Evolutionary conservation across 35 echinoderm and acorn worm genomes (phyloP).

Genomic region (Patiria miniata): DNA sequence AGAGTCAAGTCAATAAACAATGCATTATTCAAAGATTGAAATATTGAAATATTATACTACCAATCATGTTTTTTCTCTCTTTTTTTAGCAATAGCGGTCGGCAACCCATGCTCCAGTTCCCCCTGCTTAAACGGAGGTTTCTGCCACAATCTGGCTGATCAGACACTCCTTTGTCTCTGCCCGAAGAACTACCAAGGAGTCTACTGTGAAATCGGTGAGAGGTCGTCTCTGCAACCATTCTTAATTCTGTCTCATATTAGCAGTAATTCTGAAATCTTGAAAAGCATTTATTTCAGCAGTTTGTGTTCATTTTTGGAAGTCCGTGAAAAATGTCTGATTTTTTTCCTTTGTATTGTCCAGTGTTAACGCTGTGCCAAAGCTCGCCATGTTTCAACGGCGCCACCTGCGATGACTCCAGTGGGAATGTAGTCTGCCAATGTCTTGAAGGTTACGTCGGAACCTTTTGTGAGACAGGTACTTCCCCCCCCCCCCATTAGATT

Average conservation of each 20-base stretch:
- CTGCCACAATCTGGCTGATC: neutral
- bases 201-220: neutral
- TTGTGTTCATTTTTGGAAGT: no score
- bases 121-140: conserved; percentile 18
- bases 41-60: no score
- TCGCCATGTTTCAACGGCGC: conserved; percentile 13
- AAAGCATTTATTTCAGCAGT: no score
- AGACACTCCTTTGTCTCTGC: neutral
- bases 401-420: neutral
- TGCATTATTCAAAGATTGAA: no score
- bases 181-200: neutral
- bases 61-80: neutral
- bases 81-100: neutral
- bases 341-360: neutral
- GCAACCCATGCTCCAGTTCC: neutral
- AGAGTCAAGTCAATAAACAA: no score
- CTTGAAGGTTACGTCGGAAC: neutral
- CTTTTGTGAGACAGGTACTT: conserved; percentile 20
- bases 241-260: no score
- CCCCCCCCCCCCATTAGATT: neutral
- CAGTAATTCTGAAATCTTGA: no score
- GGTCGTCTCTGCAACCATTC: no score
- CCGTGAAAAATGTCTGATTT: no score
- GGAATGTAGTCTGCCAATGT: conserved; percentile 9
- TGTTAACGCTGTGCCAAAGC: neutral